phyloP scores from a whole-genome alignment of 2,888 invertebrate genomes.

The Plusia festucae region DNA sequence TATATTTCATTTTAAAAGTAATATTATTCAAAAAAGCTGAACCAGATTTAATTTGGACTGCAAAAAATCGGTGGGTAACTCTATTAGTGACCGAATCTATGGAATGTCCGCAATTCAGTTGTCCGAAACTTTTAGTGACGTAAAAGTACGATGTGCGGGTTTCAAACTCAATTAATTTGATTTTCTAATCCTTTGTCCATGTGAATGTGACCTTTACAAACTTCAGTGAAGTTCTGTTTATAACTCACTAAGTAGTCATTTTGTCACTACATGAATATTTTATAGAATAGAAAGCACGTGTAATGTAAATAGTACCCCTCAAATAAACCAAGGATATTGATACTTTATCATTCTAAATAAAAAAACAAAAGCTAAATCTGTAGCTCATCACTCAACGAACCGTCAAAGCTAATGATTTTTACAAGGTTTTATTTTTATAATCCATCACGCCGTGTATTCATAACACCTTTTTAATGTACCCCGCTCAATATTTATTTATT shows the following conservation, averaged over 20 bases:
- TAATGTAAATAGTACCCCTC: not conserved
- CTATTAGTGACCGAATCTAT: conserved; percentile 23
- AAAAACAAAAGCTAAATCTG: not conserved
- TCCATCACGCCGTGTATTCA: conserved; percentile 18
- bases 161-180: conserved; percentile 18
- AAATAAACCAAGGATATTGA: not conserved
- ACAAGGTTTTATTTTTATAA: conserved; percentile 3
- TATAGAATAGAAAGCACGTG: not conserved
- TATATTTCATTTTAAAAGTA: not conserved
- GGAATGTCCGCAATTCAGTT: conserved; percentile 24
- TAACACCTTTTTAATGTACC: conserved; percentile 3
- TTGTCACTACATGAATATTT: not conserved
- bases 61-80: conserved; percentile 15
- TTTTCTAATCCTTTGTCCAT: conserved; percentile 18
- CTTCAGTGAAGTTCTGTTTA: not conserved
- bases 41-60: not conserved
- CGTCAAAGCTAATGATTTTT: conserved; percentile 20
- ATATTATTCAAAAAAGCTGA: not conserved
- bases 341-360: not conserved
- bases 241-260: not conserved
- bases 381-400: conserved; percentile 33
- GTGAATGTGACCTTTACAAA: not conserved
- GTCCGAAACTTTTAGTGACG: conserved; percentile 15
- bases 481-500: conserved; percentile 11
- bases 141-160: conserved; percentile 11